Base-by-base conservation (phyloP, 2,888 invertebrate genomes). In the Alsophila aescularia region DNA sequence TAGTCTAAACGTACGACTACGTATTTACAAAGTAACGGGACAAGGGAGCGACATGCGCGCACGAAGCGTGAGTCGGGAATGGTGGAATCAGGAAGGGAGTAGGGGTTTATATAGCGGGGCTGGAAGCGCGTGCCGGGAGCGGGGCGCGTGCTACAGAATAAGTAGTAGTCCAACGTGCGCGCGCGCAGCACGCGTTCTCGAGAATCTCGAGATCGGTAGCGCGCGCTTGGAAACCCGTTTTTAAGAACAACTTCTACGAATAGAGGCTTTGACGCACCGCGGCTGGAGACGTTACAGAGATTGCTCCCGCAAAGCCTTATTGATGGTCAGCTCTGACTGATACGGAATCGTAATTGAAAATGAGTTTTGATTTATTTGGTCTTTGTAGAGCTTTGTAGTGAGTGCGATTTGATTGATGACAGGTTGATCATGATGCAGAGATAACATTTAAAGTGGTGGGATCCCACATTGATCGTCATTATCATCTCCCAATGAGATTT, bases 21-120 rank as follows among this genome's bases (percentile, higher is more conserved):
- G 89, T 89, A 89, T 88, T 82, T 88, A 89, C 89, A 89, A 75
- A 64, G 70, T 68, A 70, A 70, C 63, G 69, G 66, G 69, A 73
- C 67, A 73, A 70, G 55, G 72, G 66, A 80, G 75, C 84, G 84
- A 76, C 87, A 76, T 79, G 83, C 81, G 73, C 87, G 76, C 83
- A 69, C 84, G 81, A 70, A 75, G 81, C 79, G 77, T 77, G 70
- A 80, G 85, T 79, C 79, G 84, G 88, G 90, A 90, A 85, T 91
- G 91, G 81, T 85, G 71, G 81, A 78, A 82, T 75, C 82, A 75
- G 87, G 88, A 89, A 90, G 90, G 90, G 89, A 79, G 79, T 70
- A 65, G 67, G 73, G 71, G 72, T 64, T 81, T 90, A 75, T 90
- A 90, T 90, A 89, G 77, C 53, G 67, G 70, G 73, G 72, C 74